Base-by-base conservation (phyloP, 2,888 invertebrate genomes). In the Neoscelio sp. region DNA sequence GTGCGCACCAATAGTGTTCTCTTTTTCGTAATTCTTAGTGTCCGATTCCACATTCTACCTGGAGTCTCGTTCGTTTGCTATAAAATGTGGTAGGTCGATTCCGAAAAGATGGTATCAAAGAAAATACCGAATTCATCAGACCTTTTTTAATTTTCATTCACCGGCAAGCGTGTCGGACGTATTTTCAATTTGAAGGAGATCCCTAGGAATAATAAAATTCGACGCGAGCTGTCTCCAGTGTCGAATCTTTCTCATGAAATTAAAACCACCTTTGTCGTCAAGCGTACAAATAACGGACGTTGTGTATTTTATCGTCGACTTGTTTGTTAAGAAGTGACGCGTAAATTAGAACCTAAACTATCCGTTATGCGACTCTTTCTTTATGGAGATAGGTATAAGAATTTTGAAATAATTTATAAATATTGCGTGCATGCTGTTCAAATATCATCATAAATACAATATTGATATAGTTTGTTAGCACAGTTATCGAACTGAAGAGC, bases 31-130 rank as follows among this genome's bases (percentile, higher is more conserved):
- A n/a, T n/a, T n/a, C n/a, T n/a, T n/a, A n/a, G n/a, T n/a, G n/a
- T n/a, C n/a, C n/a, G 26, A 20, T 26, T 23, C 48, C 26, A 12
- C 7, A 12, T 26, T 13, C 68, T 68, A 75, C 67, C 65, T 75
- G 67, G 67, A 26, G 4, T 5, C 23, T 35, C 23, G 62, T 73
- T n/a, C n/a, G n/a, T 42, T 42, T 58, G 60, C 54, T 68, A 68
- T 76, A 62, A 67, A 75, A 58, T 70, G 65, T 70, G 77, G 70
- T 64, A 70, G 77, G 77, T 73, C 77, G 48, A 56, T 38, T 17
- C 15, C 8, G 15, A 44, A 42, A 46, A 44, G 58, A 65, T 44
- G 60, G 42, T 68, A 38, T 68, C 54, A 76, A 76, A 46, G 68
- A 17, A 62, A 52, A 50, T 18, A 35, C 68, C 67, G 75, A 62